Evolutionary conservation across 2,888 invertebrate genomes (phyloP).

Genomic region (Dione vanillae): DNA sequence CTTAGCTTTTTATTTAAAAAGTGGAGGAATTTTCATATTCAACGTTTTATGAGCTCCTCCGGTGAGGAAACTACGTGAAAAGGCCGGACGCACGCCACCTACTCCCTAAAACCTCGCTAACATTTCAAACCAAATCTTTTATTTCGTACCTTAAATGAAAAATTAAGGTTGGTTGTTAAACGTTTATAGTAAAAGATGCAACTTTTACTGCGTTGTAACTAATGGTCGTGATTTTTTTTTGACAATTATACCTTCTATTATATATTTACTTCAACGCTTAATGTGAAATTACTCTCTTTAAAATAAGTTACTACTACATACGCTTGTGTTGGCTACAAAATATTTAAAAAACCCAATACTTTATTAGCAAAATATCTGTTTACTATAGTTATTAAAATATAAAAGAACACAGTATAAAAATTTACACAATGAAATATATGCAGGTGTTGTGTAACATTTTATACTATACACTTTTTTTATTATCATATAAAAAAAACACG

Average conservation of each 20-base stretch:
- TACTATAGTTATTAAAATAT: too few species aligned
- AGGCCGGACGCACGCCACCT: conserved; percentile 37
- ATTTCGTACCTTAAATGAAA: conserved; percentile 20
- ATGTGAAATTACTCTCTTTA: too few species aligned
- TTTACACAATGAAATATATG: too few species aligned
- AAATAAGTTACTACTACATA: too few species aligned
- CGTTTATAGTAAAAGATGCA: conserved; percentile 4
- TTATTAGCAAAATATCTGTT: too few species aligned
- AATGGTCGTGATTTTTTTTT: background rate
- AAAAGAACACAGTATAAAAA: too few species aligned
- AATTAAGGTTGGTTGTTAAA: conserved; percentile 27
- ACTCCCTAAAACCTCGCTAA: conserved; percentile 37
- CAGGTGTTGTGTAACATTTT: too few species aligned
- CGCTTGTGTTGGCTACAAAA: too few species aligned
- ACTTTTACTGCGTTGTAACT: background rate
- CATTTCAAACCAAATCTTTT: conserved; percentile 30
- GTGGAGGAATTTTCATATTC: conserved; percentile 71
- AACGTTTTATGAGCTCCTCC: conserved; percentile 64
- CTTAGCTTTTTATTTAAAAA: conserved; percentile 74
- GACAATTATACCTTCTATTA: background rate
- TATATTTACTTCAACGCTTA: too few species aligned
- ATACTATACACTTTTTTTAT: too few species aligned
- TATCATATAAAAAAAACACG: too few species aligned
- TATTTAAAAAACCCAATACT: too few species aligned
- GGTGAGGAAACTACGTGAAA: conserved; percentile 39